Conservation (phyloP, 2,797 vertebrate genomes). For the Scomberomorus guttatus region DNA sequence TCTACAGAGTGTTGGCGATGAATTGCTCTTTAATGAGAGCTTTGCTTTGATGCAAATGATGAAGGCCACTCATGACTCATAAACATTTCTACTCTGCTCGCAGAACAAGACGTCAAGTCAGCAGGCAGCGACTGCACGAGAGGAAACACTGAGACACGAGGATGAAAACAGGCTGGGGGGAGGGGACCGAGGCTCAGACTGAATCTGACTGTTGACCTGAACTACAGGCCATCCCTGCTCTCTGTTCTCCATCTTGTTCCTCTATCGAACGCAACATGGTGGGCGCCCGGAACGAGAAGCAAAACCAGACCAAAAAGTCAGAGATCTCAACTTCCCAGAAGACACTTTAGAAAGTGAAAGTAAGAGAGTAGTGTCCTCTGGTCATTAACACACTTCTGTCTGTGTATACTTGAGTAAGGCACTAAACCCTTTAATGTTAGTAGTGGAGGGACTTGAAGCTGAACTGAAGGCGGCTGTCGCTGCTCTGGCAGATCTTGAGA, state of each 20-base stretch:
- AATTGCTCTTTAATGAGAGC: not conserved
- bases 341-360: constrained; percentile 29
- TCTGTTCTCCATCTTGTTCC: constrained; percentile 16
- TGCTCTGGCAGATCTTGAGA: not conserved
- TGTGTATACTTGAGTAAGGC: not conserved
- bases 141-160: not conserved
- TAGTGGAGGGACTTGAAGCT: not conserved
- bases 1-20: not conserved
- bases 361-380: not conserved
- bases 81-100: constrained; percentile 32
- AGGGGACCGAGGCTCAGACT: not conserved
- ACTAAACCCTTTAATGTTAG: not conserved
- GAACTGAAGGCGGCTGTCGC: not conserved
- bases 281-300: not conserved
- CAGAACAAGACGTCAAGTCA: constrained; percentile 12
- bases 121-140: not conserved
- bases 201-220: not conserved
- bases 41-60: constrained; percentile 8
- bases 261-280: not conserved
- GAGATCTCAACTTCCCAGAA: not conserved
- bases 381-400: not conserved
- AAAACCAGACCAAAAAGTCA: constrained; percentile 5
- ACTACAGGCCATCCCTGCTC: not conserved
- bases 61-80: constrained; percentile 10
- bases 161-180: not conserved